These are phyloP conservation scores for human (Homo sapiens) DNA, from an alignment of 2,113 vertebrate species.

Conservation along the genomic window GRCh38 chr12:100800501-100801000, in stretches of 20 bases:
- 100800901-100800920: not conserved
- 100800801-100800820: not conserved
- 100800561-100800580: not conserved
- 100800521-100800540: not conserved
- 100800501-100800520: constrained; percentile 13
- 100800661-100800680: not conserved
- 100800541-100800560: not conserved
- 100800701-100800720: not conserved
- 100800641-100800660: constrained; percentile 12
- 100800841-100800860: not conserved
- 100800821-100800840: not conserved
- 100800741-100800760: not conserved
- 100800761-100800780: not conserved
- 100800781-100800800: not conserved
- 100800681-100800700: not conserved
- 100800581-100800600: constrained; percentile 20
- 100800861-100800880: not conserved
- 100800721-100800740: not conserved
- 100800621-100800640: not conserved
- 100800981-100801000: not conserved
- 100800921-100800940: not conserved
- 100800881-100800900: not conserved
- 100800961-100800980: not conserved
- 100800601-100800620: constrained; percentile 51
- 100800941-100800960: not conserved